These are phyloP conservation scores for Conistra vaccinii DNA, from an alignment of 2,888 invertebrate species.

Conservation along the genomic window DNA sequence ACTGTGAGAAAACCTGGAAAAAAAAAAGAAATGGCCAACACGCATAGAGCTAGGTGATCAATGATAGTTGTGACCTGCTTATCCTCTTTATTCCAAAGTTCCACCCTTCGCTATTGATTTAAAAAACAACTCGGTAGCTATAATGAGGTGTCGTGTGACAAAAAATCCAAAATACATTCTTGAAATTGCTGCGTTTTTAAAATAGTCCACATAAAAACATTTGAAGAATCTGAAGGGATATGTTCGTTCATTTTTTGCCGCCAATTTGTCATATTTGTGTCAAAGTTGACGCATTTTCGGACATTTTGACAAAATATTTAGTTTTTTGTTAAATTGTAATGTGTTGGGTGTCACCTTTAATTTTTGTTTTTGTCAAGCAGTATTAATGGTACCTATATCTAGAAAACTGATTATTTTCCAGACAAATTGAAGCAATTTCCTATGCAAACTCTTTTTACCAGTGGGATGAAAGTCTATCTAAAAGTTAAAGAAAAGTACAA, in stretches of 20 bases:
- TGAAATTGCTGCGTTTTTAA: conserved; percentile 58
- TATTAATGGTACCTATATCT: background rate
- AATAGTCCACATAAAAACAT: conserved; percentile 57
- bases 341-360: background rate
- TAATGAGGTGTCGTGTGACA: conserved; percentile 67
- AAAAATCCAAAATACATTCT: conserved; percentile 61
- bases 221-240: conserved; percentile 61
- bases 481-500: no score
- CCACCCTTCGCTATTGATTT: conserved; percentile 58
- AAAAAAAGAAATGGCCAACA: no score
- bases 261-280: conserved; percentile 73
- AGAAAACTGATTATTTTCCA: background rate
- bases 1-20: no score
- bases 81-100: conserved; percentile 30
- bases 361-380: background rate
- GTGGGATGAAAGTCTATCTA: background rate
- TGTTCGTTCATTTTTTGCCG: conserved; percentile 64
- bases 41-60: no score
- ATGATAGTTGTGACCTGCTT: no score
- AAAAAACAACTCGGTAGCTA: conserved; percentile 61
- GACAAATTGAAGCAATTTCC: background rate
- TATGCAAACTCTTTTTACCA: background rate
- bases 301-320: conserved; percentile 10
- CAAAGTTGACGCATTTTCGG: conserved; percentile 47
- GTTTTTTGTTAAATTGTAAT: conserved; percentile 5